Base-by-base conservation (phyloP, 2,888 invertebrate genomes). In the Megaustenia siamemsis region DNA sequence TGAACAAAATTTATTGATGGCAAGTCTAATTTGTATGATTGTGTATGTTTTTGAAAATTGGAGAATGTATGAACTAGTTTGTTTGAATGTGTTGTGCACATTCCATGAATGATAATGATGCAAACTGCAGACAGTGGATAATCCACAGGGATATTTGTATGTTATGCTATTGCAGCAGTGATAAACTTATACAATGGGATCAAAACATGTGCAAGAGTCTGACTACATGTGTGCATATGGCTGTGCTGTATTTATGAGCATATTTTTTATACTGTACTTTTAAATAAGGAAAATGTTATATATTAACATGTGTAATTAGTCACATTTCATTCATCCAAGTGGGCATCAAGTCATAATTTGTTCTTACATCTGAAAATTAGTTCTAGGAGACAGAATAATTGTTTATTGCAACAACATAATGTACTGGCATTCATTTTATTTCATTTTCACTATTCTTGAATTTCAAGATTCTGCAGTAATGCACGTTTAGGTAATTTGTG, bases 311-410 rank as follows among this genome's bases (percentile, higher is more conserved):
- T 66, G 66, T 28, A 12, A 71, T 73, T 28, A 12, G 56, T 73
- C 73, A 53, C 60, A 56, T 24, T 63, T 40, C 82, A 73, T 66
- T 83, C 83, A 77, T 83, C 69, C 53, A 83, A 68, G 77, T 68
- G 77, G 76, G 76, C 43, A 28, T 68, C 28, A 40, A 49, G 56
- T 38, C 40, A 1, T 38, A 24, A 18, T 73, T 43, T 60, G 66
- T 38, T 38, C 56, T 63, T 15, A 78, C 40, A 40, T 10, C 0
- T 5, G 15, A n/a, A 78, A 78, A 56, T 78, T 32, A 15, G 45
- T 79, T n/a, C 45, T 49, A 80, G 49, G 63, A 80, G 66, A 49
- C 69, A 80, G 35, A 40, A 56, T 43, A 28, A 35, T 24, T 68
- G 24, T 53, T 63, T 60, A 53, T 49, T 71, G 40, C n/a, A n/a